Conservation (phyloP, 2,113 vertebrate genomes). For the Platycercus adscitus region DNA sequence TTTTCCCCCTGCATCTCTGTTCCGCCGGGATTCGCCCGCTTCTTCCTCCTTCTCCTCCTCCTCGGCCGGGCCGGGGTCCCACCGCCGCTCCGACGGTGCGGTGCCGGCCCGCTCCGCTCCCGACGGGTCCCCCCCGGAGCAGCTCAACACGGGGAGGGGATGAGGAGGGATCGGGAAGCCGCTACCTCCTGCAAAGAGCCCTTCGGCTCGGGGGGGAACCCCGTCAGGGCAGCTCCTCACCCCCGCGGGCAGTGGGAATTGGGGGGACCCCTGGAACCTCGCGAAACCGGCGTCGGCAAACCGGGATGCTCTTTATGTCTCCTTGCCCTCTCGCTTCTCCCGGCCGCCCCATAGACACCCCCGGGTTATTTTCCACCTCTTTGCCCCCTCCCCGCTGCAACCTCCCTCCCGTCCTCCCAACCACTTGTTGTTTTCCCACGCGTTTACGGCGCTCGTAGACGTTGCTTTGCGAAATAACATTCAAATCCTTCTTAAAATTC, state of each 20-base stretch:
- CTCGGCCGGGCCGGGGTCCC: neutral
- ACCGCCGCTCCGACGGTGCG: neutral
- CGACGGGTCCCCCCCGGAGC: neutral
- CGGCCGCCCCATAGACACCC: neutral
- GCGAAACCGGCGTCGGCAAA: neutral
- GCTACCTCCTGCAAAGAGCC: neutral
- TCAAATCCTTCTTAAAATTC: slow-evolving; percentile 76
- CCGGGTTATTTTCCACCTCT: neutral
- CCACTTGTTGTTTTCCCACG: slow-evolving; percentile 64
- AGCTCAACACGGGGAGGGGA: neutral
- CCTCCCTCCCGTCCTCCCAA: neutral
- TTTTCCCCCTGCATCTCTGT: slow-evolving; percentile 66
- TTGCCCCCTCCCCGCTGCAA: neutral
- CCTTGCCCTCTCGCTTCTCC: neutral
- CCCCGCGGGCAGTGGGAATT: neutral
- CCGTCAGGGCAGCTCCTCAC: neutral
- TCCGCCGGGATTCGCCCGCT: neutral
- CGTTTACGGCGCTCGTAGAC: neutral
- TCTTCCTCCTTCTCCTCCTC: neutral
- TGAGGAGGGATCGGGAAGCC: neutral
- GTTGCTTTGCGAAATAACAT: neutral
- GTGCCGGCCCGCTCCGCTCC: neutral
- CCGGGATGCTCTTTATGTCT: neutral
- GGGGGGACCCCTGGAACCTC: neutral
- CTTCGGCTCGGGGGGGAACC: neutral